Conservation (phyloP, 2,113 vertebrate species). For the Dissostichus mawsoni region DNA sequence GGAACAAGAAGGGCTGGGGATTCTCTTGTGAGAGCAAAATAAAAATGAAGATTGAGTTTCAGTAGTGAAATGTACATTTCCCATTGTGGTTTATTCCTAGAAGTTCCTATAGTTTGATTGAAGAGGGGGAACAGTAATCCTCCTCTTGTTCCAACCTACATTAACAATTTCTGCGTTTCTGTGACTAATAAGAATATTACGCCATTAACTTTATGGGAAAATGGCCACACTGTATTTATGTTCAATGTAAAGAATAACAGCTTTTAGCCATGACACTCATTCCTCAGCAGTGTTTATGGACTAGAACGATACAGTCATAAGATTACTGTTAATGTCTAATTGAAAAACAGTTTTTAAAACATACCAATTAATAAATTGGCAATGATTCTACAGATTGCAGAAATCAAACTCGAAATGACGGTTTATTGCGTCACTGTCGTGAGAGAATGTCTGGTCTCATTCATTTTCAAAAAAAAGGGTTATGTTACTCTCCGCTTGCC, state of each 20-base stretch:
- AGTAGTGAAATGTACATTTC: slow-evolving; percentile 29
- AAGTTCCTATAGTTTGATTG: neutral
- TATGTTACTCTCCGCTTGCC: slow-evolving; percentile 9
- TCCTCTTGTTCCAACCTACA: slow-evolving; percentile 27
- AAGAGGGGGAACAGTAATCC: neutral
- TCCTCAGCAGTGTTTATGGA: neutral
- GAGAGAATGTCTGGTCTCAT: neutral
- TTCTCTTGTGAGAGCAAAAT: slow-evolving; percentile 22
- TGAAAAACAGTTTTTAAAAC: neutral
- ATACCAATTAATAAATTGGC: neutral
- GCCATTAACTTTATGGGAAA: slow-evolving; percentile 4
- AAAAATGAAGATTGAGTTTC: slow-evolving; percentile 35
- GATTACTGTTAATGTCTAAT: slow-evolving; percentile 27
- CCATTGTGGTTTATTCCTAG: slow-evolving; percentile 10
- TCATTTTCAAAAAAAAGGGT: slow-evolving; percentile 7
- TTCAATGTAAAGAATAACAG: too few relatives aligned
- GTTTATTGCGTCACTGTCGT: slow-evolving; percentile 2
- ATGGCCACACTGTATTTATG: neutral
- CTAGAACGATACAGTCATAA: neutral
- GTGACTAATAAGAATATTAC: slow-evolving; percentile 39
- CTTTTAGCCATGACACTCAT: neutral
- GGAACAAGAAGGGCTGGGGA: neutral
- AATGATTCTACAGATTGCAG: neutral
- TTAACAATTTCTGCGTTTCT: neutral
- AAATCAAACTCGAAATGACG: neutral